Conservation (phyloP, 1,140 invertebrate species). For the Lordiphosa clarofinis region DNA sequence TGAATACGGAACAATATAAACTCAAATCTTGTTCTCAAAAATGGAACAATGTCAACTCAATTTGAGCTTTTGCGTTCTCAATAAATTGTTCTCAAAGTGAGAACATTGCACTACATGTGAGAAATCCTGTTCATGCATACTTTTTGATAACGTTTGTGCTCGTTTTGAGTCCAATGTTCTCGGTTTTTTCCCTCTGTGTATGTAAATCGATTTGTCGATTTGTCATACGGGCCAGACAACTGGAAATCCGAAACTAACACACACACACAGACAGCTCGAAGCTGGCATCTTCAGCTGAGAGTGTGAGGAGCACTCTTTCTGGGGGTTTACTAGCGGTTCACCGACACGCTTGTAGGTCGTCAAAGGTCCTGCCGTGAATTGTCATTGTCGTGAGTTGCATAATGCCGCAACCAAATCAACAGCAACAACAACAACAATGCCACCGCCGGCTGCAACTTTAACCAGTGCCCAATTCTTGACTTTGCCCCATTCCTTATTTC, state of each 20-base stretch:
- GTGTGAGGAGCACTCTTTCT: constrained; percentile 37
- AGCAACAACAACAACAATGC: constrained; percentile 67
- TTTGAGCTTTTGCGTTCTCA: too few relatives aligned
- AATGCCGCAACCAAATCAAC: constrained; percentile 55
- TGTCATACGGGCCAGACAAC: constrained; percentile 60
- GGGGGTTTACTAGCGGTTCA: constrained; percentile 31
- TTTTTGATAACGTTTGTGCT: too few relatives aligned
- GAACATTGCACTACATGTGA: too few relatives aligned
- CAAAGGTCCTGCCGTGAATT: constrained; percentile 79
- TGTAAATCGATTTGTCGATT: constrained; percentile 73
- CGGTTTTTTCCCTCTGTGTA: too few relatives aligned
- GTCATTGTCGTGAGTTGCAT: constrained; percentile 79
- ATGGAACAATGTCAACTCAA: too few relatives aligned
- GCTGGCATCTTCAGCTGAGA: constrained; percentile 12
- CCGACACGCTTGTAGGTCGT: constrained; percentile 77
- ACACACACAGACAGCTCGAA: constrained; percentile 5
- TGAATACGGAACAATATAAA: too few relatives aligned
- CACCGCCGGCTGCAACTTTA: constrained; percentile 16
- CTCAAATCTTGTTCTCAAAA: too few relatives aligned
- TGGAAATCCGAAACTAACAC: constrained; percentile 11
- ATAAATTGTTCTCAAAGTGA: too few relatives aligned
- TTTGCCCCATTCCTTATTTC: constrained; percentile 50
- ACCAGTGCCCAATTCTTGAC: constrained; percentile 48
- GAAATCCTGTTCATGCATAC: too few relatives aligned
- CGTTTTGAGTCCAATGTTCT: too few relatives aligned